Evolutionary conservation across 2,888 invertebrate genomes (phyloP).

Genomic region (Mesochorus sp.): DNA sequence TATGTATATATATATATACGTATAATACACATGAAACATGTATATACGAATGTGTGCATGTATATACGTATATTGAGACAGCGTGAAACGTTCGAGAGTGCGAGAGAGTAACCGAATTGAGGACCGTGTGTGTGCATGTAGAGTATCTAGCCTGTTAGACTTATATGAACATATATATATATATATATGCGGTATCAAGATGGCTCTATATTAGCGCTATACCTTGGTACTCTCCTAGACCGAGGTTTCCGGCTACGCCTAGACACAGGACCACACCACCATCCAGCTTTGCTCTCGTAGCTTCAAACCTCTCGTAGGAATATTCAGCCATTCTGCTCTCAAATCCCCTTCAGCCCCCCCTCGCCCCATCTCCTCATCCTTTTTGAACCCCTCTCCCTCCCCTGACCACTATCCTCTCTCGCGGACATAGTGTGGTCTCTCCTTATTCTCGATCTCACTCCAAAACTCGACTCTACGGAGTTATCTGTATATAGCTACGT

Average conservation of each 20-base stretch:
- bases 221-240: conserved; percentile 73
- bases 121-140: conserved; percentile 41
- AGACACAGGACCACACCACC: conserved; percentile 65
- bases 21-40: conserved; percentile 14
- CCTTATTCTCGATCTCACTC: conserved; percentile 59
- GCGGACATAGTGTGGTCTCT: conserved; percentile 39
- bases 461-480: conserved; percentile 40
- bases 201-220: conserved; percentile 76
- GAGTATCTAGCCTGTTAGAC: conserved; percentile 54
- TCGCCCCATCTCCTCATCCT: conserved; percentile 60
- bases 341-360: conserved; percentile 62
- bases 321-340: conserved; percentile 74
- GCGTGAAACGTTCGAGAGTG: conserved; percentile 43
- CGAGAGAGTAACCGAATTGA: conserved; percentile 55
- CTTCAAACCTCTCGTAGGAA: conserved; percentile 74
- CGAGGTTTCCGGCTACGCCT: conserved; percentile 73
- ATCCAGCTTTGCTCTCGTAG: conserved; percentile 47
- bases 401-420: conserved; percentile 28
- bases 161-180: conserved; percentile 33
- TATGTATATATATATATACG: conserved; percentile 27
- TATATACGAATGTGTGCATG: conserved; percentile 10
- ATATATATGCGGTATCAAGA: conserved; percentile 68
- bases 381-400: conserved; percentile 27
- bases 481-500: conserved; percentile 21
- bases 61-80: conserved; percentile 16